Percentiles rank a stretch among this genome's conserved stretches.
Conservation (phyloP, 2,888 invertebrate species). For the Pedicia rivosa region DNA sequence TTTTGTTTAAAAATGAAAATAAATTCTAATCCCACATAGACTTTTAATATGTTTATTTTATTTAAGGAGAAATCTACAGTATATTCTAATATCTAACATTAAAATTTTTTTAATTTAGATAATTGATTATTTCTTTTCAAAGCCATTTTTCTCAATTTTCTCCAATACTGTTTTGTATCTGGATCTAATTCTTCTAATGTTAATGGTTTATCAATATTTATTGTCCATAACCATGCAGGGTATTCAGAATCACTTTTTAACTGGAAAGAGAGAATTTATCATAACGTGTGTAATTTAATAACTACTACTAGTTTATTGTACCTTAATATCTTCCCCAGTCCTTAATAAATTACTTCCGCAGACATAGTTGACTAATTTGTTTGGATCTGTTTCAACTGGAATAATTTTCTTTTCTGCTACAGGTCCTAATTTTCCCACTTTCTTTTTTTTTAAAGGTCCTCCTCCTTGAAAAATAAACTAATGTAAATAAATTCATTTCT, state of each 20-base stretch:
- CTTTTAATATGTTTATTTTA: not conserved
- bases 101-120: slow-evolving; percentile 43
- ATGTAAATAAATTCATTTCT: too few relatives aligned
- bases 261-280: too few relatives aligned
- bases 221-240: slow-evolving; percentile 81
- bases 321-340: slow-evolving; percentile 66
- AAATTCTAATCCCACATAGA: not conserved
- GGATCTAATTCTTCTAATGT: slow-evolving; percentile 63
- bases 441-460: slow-evolving; percentile 34
- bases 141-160: slow-evolving; percentile 46
- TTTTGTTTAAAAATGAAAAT: not conserved
- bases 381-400: slow-evolving; percentile 72
- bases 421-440: slow-evolving; percentile 41
- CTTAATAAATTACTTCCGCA: slow-evolving; percentile 76
- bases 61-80: not conserved
- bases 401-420: slow-evolving; percentile 52
- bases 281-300: slow-evolving; percentile 2
- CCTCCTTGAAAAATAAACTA: too few relatives aligned
- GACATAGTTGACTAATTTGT: slow-evolving; percentile 55
- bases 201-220: slow-evolving; percentile 46
- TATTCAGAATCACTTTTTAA: slow-evolving; percentile 65
- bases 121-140: slow-evolving; percentile 47
- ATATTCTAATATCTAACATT: slow-evolving; percentile 10
- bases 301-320: too few relatives aligned
- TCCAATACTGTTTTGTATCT: slow-evolving; percentile 67